Conservation (phyloP, 2,797 vertebrate genomes). For the Halcyon chelicuti region DNA sequence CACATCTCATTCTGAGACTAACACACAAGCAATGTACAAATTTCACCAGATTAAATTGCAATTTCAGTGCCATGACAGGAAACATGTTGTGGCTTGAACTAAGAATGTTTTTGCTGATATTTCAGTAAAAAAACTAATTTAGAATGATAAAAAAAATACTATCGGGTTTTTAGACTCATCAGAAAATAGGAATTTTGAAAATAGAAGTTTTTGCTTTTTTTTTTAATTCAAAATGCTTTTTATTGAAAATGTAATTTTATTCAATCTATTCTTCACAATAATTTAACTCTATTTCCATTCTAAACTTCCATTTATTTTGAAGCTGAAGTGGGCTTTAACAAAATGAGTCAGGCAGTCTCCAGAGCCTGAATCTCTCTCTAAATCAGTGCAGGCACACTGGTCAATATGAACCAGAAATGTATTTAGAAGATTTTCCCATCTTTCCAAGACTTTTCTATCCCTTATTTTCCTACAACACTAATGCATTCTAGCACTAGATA, state of each 20-base stretch:
- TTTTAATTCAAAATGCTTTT: not conserved
- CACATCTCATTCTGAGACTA: not conserved
- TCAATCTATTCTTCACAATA: not conserved
- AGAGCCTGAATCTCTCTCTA: not conserved
- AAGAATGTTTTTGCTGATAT: not conserved
- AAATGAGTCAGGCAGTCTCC: not conserved
- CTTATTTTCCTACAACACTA: not conserved
- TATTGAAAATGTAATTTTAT: not conserved
- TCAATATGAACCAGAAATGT: not conserved
- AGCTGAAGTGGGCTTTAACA: not conserved
- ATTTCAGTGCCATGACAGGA: not conserved
- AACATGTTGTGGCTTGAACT: not conserved
- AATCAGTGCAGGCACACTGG: not conserved
- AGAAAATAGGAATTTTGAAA: not conserved
- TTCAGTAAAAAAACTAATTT: not conserved
- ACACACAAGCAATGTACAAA: not conserved
- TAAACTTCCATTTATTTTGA: not conserved
- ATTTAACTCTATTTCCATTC: not conserved
- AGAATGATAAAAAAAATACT: not conserved
- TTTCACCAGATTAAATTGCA: not conserved
- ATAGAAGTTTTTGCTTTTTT: not conserved
- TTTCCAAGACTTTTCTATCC: not conserved
- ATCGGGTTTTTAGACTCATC: not conserved
- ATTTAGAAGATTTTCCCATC: not conserved
- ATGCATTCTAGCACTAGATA: not conserved